Percentiles rank a stretch among this genome's conserved stretches.
Evolutionary conservation across 2,113 vertebrate species (phyloP).

Genomic region (Albula glossodonta): DNA sequence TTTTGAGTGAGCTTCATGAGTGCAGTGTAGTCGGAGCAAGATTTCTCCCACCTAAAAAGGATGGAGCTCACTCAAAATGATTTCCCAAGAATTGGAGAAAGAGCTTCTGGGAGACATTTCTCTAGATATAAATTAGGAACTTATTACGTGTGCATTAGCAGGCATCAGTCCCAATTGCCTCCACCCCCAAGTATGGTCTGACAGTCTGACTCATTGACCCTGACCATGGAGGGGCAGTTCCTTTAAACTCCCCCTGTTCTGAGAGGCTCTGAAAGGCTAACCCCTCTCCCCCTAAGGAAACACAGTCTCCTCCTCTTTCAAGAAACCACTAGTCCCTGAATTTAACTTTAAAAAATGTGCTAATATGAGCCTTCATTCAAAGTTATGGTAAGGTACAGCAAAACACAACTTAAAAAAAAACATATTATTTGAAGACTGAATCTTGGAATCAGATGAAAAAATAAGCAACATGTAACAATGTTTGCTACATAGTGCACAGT

Average conservation of each 20-base stretch:
- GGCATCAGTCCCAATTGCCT: constrained; percentile 36
- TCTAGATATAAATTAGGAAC: constrained; percentile 56
- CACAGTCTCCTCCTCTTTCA: neutral
- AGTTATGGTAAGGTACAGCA: neutral
- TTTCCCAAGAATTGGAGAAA: neutral
- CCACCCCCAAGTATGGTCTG: constrained; percentile 48
- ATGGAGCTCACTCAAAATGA: neutral
- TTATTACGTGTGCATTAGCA: constrained; percentile 53
- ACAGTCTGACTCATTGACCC: constrained; percentile 49
- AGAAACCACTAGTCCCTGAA: neutral
- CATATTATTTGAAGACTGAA: neutral
- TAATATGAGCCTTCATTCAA: neutral
- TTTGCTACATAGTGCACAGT: neutral
- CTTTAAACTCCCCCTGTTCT: neutral
- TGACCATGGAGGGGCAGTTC: constrained; percentile 37
- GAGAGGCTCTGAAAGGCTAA: constrained; percentile 4
- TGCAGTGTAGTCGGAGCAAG: neutral
- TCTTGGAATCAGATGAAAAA: neutral
- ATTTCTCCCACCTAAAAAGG: neutral
- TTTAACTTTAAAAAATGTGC: neutral
- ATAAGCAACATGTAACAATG: neutral
- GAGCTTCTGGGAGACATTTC: neutral
- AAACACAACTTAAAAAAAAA: neutral
- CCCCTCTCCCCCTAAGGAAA: neutral
- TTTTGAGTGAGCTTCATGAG: neutral